Evolutionary conservation across 2,797 vertebrate species (phyloP).

Genomic region (Molossus alvarezi): DNA sequence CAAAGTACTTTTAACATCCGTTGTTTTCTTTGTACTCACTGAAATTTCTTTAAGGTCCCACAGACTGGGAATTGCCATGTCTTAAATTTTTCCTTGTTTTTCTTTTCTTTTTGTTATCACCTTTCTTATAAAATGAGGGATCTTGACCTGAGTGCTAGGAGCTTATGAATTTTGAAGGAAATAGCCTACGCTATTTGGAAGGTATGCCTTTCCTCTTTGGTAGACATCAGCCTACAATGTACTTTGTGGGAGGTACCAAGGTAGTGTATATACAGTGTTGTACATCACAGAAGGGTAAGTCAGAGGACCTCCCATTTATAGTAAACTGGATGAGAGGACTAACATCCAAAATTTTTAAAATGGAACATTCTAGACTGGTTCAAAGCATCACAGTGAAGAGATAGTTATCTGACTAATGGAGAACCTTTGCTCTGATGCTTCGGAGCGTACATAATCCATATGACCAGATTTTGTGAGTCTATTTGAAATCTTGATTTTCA

Average conservation of each 20-base stretch:
- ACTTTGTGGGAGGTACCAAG: constrained; percentile 6
- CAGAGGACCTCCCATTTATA: constrained; percentile 49
- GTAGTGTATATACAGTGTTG: not conserved
- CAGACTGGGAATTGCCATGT: not conserved
- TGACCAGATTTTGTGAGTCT: constrained; percentile 72
- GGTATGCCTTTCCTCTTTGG: constrained; percentile 26
- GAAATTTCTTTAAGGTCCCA: constrained; percentile 34
- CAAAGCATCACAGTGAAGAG: constrained; percentile 46
- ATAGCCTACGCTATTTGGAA: constrained; percentile 30
- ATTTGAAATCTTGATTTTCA: constrained; percentile 54
- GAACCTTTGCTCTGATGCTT: constrained; percentile 8
- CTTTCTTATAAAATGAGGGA: constrained; percentile 57
- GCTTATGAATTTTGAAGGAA: constrained; percentile 57
- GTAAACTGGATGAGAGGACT: constrained; percentile 51
- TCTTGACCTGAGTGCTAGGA: constrained; percentile 27
- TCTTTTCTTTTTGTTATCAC: constrained; percentile 59
- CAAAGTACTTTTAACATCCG: constrained; percentile 24
- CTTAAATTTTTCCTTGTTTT: constrained; percentile 11
- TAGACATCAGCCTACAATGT: not conserved
- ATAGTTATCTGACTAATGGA: not conserved
- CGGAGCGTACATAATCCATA: not conserved
- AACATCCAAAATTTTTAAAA: constrained; percentile 50
- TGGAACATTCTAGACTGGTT: constrained; percentile 42
- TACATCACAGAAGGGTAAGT: constrained; percentile 31
- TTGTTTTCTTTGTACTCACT: constrained; percentile 21